Conservation (phyloP, 30 jellyfish, hydroid and myxozoan species). For the Nemopilema nomurai region DNA sequence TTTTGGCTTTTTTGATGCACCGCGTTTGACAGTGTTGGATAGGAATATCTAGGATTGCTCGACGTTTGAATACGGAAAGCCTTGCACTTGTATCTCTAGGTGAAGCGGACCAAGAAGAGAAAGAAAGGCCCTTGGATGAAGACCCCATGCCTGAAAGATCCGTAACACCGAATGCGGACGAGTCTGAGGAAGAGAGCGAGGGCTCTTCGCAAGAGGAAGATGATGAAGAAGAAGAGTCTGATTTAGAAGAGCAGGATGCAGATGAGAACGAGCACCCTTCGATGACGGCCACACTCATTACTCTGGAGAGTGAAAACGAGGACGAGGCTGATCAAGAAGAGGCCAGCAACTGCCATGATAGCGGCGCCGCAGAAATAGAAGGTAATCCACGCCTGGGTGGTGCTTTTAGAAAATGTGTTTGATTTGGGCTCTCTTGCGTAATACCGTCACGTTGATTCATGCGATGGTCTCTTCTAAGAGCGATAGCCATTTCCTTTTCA, state of each 20-base stretch:
- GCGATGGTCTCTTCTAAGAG: no score
- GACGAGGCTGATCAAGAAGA: slow-evolving; percentile 53
- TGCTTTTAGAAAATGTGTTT: no score
- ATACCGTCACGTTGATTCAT: no score
- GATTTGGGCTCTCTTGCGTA: no score
- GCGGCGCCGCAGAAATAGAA: neutral
- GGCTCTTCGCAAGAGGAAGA: slow-evolving; percentile 59
- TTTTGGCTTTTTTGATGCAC: no score
- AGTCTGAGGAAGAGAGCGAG: slow-evolving; percentile 48
- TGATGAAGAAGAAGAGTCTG: slow-evolving; percentile 60
- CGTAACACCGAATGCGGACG: slow-evolving; percentile 34
- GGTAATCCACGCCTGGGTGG: neutral
- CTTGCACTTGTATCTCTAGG: slow-evolving; percentile 19
- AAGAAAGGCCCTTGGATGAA: slow-evolving; percentile 55
- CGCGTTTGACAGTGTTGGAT: no score
- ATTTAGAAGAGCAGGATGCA: slow-evolving; percentile 55
- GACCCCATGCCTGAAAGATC: slow-evolving; percentile 59
- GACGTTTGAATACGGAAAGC: neutral
- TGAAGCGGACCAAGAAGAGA: slow-evolving; percentile 74
- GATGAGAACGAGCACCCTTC: slow-evolving; percentile 54
- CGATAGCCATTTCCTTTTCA: no score
- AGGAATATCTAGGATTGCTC: no score
- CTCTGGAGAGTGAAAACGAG: slow-evolving; percentile 52
- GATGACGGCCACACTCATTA: slow-evolving; percentile 3
- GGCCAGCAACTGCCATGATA: neutral